Evolutionary conservation across 2,888 invertebrate genomes (phyloP).

Genomic region (Noctua pronuba): DNA sequence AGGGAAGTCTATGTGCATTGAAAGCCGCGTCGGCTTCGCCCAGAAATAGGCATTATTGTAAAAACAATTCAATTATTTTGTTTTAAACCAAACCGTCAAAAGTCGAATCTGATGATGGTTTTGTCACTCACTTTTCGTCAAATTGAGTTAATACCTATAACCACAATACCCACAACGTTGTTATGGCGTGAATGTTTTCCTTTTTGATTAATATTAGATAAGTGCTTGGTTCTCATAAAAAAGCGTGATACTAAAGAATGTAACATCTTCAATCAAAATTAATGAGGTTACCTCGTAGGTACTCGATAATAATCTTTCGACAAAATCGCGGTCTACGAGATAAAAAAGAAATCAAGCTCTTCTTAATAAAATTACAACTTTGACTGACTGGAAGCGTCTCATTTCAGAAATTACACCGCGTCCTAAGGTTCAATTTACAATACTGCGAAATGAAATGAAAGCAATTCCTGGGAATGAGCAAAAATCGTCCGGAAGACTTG

Average conservation of each 20-base stretch:
- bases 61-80: not conserved
- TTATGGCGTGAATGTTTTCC: too few relatives aligned
- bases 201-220: not conserved
- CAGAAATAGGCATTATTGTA: not conserved
- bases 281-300: conserved; percentile 5
- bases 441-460: not conserved
- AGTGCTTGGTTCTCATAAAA: not conserved
- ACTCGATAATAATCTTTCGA: not conserved
- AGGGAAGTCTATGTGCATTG: too few relatives aligned
- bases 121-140: not conserved
- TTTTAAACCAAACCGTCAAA: not conserved
- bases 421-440: not conserved
- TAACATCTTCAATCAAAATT: conserved; percentile 21
- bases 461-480: not conserved
- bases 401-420: conserved; percentile 13
- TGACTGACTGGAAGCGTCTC: not conserved
- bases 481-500: not conserved
- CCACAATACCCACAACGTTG: too few relatives aligned
- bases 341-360: not conserved
- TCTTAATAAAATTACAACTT: not conserved
- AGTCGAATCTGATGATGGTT: not conserved
- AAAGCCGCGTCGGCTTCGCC: too few relatives aligned
- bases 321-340: not conserved
- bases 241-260: not conserved
- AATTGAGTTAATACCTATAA: not conserved